Evolutionary conservation across 2,888 invertebrate species (phyloP).

Genomic region (Athetis lepigone): DNA sequence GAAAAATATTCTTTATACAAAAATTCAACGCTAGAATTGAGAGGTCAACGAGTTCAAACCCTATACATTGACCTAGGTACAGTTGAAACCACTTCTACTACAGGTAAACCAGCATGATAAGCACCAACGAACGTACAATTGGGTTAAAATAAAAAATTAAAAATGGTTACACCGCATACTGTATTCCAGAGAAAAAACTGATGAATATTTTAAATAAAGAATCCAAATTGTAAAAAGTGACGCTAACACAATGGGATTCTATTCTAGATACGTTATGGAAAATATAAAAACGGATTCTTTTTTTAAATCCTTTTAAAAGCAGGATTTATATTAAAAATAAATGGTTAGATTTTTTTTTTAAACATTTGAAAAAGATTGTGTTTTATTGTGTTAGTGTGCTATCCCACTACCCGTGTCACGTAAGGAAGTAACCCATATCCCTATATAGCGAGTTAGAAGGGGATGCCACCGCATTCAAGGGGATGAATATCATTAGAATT

Average conservation of each 20-base stretch:
- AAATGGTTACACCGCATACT: background rate
- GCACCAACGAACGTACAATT: background rate
- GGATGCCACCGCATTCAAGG: constrained; percentile 31
- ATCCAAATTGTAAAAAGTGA: background rate
- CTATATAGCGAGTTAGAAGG: constrained; percentile 30
- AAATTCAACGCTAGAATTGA: background rate
- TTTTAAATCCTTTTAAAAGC: too few relatives aligned
- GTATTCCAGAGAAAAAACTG: constrained; percentile 2
- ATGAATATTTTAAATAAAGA: background rate
- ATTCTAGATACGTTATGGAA: too few relatives aligned
- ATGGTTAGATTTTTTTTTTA: too few relatives aligned
- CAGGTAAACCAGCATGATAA: background rate
- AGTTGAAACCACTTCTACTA: constrained; percentile 23
- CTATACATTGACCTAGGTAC: constrained; percentile 18
- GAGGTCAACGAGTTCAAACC: constrained; percentile 29
- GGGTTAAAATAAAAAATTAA: constrained; percentile 16
- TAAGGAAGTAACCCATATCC: constrained; percentile 41
- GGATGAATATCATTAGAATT: constrained; percentile 38
- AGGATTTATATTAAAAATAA: too few relatives aligned
- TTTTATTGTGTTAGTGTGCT: constrained; percentile 26
- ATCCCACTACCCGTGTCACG: constrained; percentile 7
- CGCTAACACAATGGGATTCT: too few relatives aligned
- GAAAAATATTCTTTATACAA: background rate
- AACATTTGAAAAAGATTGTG: background rate
- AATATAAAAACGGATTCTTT: too few relatives aligned